A percentile compares a stretch with the other conserved stretches of the same genome.
phyloP scores from a whole-genome alignment of 2,888 invertebrate species.

The Nomada flava region DNA sequence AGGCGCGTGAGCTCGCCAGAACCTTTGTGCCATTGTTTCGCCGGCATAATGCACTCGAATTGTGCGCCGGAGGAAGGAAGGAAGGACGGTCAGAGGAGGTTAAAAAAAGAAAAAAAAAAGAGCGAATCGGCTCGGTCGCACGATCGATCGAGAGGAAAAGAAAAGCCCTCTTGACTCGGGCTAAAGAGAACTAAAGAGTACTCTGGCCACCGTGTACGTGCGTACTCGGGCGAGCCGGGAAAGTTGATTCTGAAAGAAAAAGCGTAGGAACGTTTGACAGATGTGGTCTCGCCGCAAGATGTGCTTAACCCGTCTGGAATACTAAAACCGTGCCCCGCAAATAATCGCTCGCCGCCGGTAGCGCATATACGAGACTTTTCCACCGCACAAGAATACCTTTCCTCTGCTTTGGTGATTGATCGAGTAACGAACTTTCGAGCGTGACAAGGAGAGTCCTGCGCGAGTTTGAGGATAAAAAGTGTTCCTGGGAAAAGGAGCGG shows the following conservation, averaged over 20 bases:
- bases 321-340: background rate
- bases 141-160: conserved; percentile 69
- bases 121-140: conserved; percentile 66
- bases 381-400: background rate
- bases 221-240: conserved; percentile 31
- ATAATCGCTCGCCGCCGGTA: conserved; percentile 16
- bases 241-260: conserved; percentile 42
- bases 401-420: conserved; percentile 29
- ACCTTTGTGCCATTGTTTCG: conserved; percentile 67
- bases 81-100: background rate
- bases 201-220: conserved; percentile 8
- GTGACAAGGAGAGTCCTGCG: conserved; percentile 6
- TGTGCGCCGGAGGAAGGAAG: conserved; percentile 49
- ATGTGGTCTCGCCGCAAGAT: conserved; percentile 41
- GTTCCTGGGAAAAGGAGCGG: conserved; percentile 8
- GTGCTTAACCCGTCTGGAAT: background rate
- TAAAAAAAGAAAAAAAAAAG: conserved; percentile 24
- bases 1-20: conserved; percentile 58
- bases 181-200: conserved; percentile 34
- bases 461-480: background rate
- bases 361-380: background rate
- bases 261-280: conserved; percentile 48
- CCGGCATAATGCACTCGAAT: conserved; percentile 68
- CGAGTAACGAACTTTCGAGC: conserved; percentile 26
- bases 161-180: conserved; percentile 64